Percentiles rank a stretch among this genome's conserved stretches.
These are phyloP conservation scores for Leptinotarsa undecemlineata DNA, from an alignment of 1,140 invertebrate genomes.

Conservation along the genomic window DNA sequence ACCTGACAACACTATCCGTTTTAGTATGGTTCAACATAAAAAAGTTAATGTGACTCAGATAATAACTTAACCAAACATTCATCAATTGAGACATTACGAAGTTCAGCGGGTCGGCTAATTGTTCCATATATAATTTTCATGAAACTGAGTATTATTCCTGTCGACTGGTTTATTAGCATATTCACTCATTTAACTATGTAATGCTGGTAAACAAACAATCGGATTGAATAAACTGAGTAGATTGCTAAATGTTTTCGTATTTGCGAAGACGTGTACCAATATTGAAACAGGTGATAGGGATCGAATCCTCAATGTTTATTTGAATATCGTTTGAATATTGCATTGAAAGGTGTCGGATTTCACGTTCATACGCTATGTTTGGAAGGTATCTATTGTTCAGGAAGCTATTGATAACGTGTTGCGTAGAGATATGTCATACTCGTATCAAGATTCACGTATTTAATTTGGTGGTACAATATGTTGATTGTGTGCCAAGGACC, in stretches of 20 bases:
- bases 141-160: too few species aligned
- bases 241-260: neutral
- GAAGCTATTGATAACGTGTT: neutral
- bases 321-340: constrained; percentile 5
- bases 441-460: too few species aligned
- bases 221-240: neutral
- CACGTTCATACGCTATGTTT: neutral
- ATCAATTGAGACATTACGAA: too few species aligned
- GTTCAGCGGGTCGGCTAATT: too few species aligned
- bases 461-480: too few species aligned
- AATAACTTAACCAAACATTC: too few species aligned
- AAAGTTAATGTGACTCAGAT: too few species aligned
- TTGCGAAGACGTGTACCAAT: neutral
- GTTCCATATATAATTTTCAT: too few species aligned
- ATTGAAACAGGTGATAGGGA: neutral
- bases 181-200: neutral
- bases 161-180: neutral
- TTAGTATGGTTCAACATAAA: too few species aligned
- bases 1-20: too few species aligned
- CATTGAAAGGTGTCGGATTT: neutral
- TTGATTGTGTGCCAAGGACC: too few species aligned
- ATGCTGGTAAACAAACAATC: neutral
- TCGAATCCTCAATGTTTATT: neutral
- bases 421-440: too few species aligned
- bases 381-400: neutral